Conservation (phyloP, 1,140 invertebrate genomes). For the Tribolium madens region DNA sequence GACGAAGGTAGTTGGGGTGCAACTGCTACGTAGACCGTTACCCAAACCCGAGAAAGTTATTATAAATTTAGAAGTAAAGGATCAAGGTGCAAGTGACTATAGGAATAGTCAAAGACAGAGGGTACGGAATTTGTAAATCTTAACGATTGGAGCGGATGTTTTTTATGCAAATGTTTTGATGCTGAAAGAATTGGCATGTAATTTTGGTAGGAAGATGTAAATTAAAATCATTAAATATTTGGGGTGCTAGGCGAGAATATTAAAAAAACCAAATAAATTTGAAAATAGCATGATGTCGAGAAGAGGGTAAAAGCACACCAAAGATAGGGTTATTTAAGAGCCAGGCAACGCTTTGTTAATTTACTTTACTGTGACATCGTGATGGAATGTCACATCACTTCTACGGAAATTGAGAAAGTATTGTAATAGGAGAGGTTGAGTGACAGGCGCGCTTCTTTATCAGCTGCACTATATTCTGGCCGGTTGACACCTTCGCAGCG, state of each 20-base stretch:
- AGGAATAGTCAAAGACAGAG: slow-evolving; percentile 4
- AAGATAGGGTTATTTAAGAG: slow-evolving; percentile 61
- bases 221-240: slow-evolving; percentile 31
- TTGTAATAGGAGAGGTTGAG: slow-evolving; percentile 64
- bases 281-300: slow-evolving; percentile 38
- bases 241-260: slow-evolving; percentile 21
- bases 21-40: slow-evolving; percentile 2
- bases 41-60: slow-evolving; percentile 17
- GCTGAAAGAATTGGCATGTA: background rate
- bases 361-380: slow-evolving; percentile 64
- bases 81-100: background rate
- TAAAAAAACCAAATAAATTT: slow-evolving; percentile 43
- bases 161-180: slow-evolving; percentile 19
- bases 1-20: background rate
- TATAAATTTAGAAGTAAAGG: slow-evolving; percentile 12
- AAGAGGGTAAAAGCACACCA: slow-evolving; percentile 46
- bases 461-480: slow-evolving; percentile 61
- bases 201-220: slow-evolving; percentile 21
- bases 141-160: background rate
- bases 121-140: no score
- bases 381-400: slow-evolving; percentile 65
- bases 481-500: slow-evolving; percentile 55
- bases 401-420: slow-evolving; percentile 66
- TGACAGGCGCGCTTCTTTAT: slow-evolving; percentile 65
- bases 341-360: slow-evolving; percentile 63